phyloP scores from a whole-genome alignment of 2,888 invertebrate genomes.

The Chrysomela aeneicollis region DNA sequence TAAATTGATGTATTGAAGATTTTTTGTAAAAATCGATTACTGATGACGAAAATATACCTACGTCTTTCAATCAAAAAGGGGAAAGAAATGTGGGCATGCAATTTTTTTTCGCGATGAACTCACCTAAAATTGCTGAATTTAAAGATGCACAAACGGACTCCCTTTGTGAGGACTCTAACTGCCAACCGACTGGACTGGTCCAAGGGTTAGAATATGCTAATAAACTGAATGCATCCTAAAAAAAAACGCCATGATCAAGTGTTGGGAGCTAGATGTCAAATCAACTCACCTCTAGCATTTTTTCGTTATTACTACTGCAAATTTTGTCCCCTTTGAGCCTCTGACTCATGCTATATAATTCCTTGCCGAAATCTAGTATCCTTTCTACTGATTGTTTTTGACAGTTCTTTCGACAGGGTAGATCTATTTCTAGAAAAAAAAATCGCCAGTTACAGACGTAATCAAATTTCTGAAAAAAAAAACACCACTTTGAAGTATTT shows the following conservation, averaged over 20 bases:
- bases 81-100: too few species aligned
- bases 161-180: conserved; percentile 91
- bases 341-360: conserved; percentile 91
- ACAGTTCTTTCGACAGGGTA: conserved; percentile 57
- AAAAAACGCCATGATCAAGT: conserved; percentile 23
- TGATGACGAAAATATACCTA: too few species aligned
- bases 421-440: conserved; percentile 62
- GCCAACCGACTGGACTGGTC: conserved; percentile 96
- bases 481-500: not conserved
- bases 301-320: conserved; percentile 83
- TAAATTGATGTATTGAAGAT: too few species aligned
- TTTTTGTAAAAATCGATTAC: too few species aligned
- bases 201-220: conserved; percentile 98
- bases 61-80: too few species aligned
- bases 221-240: conserved; percentile 95
- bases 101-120: too few species aligned
- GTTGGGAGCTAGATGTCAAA: conserved; percentile 3
- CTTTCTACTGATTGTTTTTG: conserved; percentile 87
- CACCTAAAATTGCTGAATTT: conserved; percentile 97
- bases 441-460: not conserved
- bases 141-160: conserved; percentile 95
- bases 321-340: conserved; percentile 82
- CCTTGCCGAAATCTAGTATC: conserved; percentile 93
- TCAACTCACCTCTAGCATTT: conserved; percentile 83
- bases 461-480: not conserved